Conservation (phyloP, 1,140 invertebrate species). For the Trypoxylus dichotomus region DNA sequence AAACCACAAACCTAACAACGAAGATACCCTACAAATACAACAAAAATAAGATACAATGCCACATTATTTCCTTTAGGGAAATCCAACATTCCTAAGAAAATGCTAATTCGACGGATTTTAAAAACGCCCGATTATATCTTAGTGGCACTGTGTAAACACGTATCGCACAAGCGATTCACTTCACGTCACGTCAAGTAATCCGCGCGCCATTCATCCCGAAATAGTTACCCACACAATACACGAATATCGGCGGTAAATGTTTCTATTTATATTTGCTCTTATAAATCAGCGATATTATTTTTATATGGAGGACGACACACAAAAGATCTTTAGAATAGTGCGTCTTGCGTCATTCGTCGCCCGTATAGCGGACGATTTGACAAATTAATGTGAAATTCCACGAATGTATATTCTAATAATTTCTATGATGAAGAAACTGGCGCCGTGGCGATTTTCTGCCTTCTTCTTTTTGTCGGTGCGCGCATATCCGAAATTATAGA, state of each 20-base stretch:
- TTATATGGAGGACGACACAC: conserved; percentile 5
- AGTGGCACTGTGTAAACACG: neutral
- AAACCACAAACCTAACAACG: too few species aligned
- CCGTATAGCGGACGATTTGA: neutral
- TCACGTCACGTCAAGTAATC: neutral
- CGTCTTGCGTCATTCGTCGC: conserved; percentile 5
- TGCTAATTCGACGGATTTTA: too few species aligned
- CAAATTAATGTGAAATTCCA: conserved; percentile 18
- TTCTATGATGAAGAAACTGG: conserved; percentile 11
- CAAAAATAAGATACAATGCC: too few species aligned
- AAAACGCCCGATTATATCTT: too few species aligned
- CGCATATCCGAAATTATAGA: neutral
- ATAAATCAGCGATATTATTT: conserved; percentile 23
- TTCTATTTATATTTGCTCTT: conserved; percentile 21
- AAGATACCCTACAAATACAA: too few species aligned
- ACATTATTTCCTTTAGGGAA: too few species aligned
- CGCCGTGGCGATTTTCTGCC: neutral
- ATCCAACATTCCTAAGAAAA: too few species aligned
- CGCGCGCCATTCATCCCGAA: neutral
- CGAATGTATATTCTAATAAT: neutral
- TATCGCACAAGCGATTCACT: neutral
- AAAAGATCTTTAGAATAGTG: conserved; percentile 10
- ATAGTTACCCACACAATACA: conserved; percentile 6
- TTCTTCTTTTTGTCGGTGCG: neutral
- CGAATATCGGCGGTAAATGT: neutral